Conservation (phyloP, 2,888 invertebrate genomes). For the Scaptomyza parva region DNA sequence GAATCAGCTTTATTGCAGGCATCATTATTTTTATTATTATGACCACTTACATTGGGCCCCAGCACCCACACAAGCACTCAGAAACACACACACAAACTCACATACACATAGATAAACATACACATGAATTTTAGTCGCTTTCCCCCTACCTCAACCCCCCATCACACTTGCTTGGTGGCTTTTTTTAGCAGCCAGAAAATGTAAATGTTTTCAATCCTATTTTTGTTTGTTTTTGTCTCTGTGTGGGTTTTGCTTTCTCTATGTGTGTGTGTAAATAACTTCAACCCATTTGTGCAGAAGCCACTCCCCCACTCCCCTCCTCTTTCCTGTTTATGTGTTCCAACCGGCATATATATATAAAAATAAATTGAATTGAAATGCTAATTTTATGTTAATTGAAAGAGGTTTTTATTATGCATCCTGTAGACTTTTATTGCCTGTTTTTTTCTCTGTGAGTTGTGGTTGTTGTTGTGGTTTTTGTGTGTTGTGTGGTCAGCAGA, state of each 20-base stretch:
- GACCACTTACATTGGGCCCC: conserved; percentile 78
- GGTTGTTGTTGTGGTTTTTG: conserved; percentile 24
- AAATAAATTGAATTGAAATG: conserved; percentile 83
- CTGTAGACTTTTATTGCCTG: conserved; percentile 71
- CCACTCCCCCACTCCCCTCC: background rate
- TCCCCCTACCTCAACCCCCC: background rate
- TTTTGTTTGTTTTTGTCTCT: conserved; percentile 18
- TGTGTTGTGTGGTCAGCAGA: conserved; percentile 72
- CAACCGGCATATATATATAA: conserved; percentile 60
- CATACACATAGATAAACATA: conserved; percentile 21
- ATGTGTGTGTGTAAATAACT: conserved; percentile 68
- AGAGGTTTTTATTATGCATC: conserved; percentile 77
- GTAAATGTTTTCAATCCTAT: conserved; percentile 62
- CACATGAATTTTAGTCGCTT: conserved; percentile 64
- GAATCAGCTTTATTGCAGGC: conserved; percentile 84
- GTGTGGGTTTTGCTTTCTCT: conserved; percentile 10
- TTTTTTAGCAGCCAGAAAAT: conserved; percentile 63
- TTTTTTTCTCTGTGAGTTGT: conserved; percentile 42
- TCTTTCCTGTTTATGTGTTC: background rate
- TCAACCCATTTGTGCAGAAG: conserved; percentile 73
- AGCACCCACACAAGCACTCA: conserved; percentile 53
- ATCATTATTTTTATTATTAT: conserved; percentile 85
- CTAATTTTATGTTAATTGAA: conserved; percentile 84
- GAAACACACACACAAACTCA: conserved; percentile 8
- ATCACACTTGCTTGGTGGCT: conserved; percentile 9